These are phyloP conservation scores for Henricia sp. DNA, from an alignment of 53 echinoderm and acorn worm genomes.

Conservation along the genomic window DNA sequence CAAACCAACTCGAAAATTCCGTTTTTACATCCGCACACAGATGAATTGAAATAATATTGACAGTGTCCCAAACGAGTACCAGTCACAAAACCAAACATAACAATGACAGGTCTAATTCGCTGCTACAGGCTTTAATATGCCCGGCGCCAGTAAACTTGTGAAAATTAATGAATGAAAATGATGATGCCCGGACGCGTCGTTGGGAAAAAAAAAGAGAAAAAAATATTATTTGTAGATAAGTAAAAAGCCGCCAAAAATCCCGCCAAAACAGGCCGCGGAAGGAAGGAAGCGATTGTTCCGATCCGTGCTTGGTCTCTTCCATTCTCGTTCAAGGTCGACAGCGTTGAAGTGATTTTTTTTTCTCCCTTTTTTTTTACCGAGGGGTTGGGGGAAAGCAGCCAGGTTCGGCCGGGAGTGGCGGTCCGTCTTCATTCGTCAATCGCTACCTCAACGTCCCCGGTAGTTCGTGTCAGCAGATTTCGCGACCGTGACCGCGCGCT, in stretches of 20 bases:
- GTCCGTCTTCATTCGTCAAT: constrained; percentile 19
- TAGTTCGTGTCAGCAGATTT: neutral
- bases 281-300: constrained; percentile 20
- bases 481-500: too few relatives aligned
- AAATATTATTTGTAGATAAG: neutral
- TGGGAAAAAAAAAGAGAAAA: neutral
- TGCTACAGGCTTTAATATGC: constrained; percentile 30
- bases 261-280: constrained; percentile 24
- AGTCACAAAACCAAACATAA: neutral
- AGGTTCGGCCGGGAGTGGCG: neutral
- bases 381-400: neutral
- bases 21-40: too few relatives aligned
- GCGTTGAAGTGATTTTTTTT: neutral
- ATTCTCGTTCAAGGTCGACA: constrained; percentile 36
- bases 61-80: neutral
- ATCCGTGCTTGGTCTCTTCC: too few relatives aligned
- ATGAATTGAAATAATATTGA: too few relatives aligned
- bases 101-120: neutral
- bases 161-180: constrained; percentile 13
- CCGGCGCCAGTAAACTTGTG: constrained; percentile 23
- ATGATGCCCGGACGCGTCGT: too few relatives aligned
- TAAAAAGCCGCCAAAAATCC: constrained; percentile 43
- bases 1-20: too few relatives aligned
- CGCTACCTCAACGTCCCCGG: constrained; percentile 9
- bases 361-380: too few relatives aligned